A percentile compares a stretch with the other conserved stretches of the same genome.
Conservation (phyloP, 2,113 vertebrate species). For the Ardeotis arabs region DNA sequence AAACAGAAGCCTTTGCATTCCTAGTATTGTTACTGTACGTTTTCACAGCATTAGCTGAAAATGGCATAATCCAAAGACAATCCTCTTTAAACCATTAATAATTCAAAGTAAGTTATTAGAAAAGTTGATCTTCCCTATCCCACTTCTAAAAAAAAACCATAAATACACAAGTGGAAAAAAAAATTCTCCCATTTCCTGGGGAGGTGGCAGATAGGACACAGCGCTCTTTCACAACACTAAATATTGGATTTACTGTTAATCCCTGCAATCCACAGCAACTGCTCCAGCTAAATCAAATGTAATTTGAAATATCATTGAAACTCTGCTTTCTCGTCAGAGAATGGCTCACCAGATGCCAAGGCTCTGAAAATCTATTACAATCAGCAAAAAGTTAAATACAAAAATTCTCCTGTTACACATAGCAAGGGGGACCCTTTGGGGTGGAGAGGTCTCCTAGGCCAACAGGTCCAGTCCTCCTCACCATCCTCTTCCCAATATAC, state of each 20-base stretch:
- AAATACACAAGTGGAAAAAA: neutral
- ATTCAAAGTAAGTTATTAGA: neutral
- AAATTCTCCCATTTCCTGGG: neutral
- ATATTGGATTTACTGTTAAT: conserved; percentile 1
- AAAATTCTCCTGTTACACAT: neutral
- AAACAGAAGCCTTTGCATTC: neutral
- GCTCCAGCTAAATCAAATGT: neutral
- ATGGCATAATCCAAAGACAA: neutral
- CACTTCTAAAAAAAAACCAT: neutral
- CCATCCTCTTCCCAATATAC: neutral
- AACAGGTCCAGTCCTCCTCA: neutral
- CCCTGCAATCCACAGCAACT: neutral
- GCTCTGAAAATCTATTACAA: neutral
- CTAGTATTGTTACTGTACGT: neutral
- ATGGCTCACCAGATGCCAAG: neutral
- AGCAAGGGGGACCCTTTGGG: neutral
- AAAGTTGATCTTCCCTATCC: neutral
- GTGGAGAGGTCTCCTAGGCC: neutral
- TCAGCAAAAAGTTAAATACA: neutral
- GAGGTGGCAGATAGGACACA: neutral
- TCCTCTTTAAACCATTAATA: neutral
- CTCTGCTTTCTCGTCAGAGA: neutral
- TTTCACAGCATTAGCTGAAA: neutral
- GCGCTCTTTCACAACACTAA: neutral
- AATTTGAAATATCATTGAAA: neutral